Percentiles rank a stretch among this genome's conserved stretches.
Evolutionary conservation across 2,797 vertebrate genomes (phyloP).

Genomic region (Hirundo rustica): DNA sequence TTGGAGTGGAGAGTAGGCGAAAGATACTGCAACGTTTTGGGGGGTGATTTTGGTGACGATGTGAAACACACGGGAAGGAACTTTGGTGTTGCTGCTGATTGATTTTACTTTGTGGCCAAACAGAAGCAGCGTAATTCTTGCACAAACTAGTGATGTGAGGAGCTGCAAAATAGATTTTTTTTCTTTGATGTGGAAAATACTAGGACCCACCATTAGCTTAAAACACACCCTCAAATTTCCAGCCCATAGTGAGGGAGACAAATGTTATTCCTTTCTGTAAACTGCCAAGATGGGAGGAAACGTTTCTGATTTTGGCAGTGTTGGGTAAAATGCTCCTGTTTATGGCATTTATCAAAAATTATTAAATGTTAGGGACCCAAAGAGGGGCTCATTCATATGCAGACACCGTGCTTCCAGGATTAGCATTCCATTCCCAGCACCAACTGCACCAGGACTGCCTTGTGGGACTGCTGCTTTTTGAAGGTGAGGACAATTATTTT

Average conservation of each 20-base stretch:
- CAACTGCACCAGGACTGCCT: background rate
- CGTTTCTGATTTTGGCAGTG: background rate
- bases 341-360: background rate
- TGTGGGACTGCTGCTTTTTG: background rate
- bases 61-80: background rate
- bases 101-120: background rate
- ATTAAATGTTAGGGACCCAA: background rate
- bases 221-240: background rate
- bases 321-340: background rate
- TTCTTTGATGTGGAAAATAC: background rate
- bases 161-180: background rate
- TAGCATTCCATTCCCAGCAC: constrained; percentile 34
- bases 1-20: background rate
- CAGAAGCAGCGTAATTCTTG: background rate
- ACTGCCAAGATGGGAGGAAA: background rate
- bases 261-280: background rate
- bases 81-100: background rate
- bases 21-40: background rate
- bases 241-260: background rate
- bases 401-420: constrained; percentile 34
- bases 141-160: background rate
- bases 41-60: background rate
- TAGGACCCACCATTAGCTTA: background rate
- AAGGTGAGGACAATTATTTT: background rate
- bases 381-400: constrained; percentile 22